A percentile compares a stretch with the other conserved stretches of the same genome.
These are phyloP conservation scores for Amphipoea lucens DNA, from an alignment of 2,888 invertebrate genomes.

Conservation along the genomic window DNA sequence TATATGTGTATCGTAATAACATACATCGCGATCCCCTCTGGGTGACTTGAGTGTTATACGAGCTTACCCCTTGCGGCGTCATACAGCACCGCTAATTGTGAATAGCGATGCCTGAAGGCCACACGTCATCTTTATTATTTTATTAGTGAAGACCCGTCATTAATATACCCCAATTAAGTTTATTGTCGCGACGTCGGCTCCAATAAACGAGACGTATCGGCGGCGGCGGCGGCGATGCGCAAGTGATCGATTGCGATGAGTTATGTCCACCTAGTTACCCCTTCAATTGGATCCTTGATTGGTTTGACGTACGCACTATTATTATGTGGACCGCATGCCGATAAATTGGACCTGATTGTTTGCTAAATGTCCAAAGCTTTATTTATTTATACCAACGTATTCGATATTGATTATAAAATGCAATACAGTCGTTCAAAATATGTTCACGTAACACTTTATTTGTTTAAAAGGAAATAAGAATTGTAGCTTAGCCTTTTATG, in stretches of 20 bases:
- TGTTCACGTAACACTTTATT: conserved; percentile 67
- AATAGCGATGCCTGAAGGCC: conserved; percentile 76
- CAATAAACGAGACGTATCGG: conserved; percentile 86
- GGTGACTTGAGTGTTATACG: conserved; percentile 9
- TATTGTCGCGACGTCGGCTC: conserved; percentile 86
- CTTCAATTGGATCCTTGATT: conserved; percentile 89
- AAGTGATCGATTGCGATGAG: conserved; percentile 87
- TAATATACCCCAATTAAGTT: conserved; percentile 88
- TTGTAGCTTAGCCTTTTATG: conserved; percentile 74
- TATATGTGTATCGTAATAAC: conserved; percentile 7
- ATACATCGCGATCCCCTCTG: conserved; percentile 4
- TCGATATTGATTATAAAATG: conserved; percentile 56
- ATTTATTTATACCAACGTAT: conserved; percentile 64
- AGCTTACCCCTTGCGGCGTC: conserved; percentile 40
- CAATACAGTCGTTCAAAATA: conserved; percentile 53
- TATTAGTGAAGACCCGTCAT: conserved; percentile 86
- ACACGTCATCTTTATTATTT: conserved; percentile 86
- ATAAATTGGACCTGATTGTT: conserved; percentile 87
- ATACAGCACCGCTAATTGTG: conserved; percentile 76
- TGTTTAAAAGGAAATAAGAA: conserved; percentile 71
- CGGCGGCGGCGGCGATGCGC: conserved; percentile 77
- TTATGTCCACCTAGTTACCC: conserved; percentile 89
- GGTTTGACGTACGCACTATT: conserved; percentile 87
- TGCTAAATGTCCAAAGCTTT: conserved; percentile 74
- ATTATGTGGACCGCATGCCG: conserved; percentile 80